Evolutionary conservation across 2,113 vertebrate species (phyloP).

Genomic region (Sterna hirundo): DNA sequence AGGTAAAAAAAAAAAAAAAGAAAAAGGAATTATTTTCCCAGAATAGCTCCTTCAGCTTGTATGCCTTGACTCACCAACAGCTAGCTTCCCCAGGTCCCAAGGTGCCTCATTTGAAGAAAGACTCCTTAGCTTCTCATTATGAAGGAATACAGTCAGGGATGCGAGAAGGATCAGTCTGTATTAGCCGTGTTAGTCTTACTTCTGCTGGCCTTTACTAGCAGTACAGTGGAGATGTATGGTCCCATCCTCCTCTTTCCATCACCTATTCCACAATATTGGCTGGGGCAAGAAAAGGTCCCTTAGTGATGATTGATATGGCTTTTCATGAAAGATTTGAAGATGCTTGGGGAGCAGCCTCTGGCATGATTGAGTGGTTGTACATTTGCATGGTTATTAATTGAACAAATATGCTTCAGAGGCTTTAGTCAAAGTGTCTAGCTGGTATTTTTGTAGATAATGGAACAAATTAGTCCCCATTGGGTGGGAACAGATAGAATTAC

Average conservation of each 20-base stretch:
- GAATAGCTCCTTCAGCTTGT: neutral
- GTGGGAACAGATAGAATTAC: conserved; percentile 13
- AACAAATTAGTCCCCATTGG: conserved; percentile 23
- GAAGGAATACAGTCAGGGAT: neutral
- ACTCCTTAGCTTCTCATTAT: neutral
- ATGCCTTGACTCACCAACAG: neutral
- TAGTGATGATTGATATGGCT: neutral
- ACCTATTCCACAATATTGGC: neutral
- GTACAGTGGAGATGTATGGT: neutral
- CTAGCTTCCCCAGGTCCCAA: neutral
- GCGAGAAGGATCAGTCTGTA: neutral
- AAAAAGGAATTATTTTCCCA: neutral
- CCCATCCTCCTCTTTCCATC: neutral
- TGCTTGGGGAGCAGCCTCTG: neutral
- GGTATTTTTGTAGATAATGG: conserved; percentile 36
- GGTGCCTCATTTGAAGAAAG: neutral
- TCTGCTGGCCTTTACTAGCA: neutral
- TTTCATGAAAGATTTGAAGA: neutral
- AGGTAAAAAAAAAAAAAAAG: neutral
- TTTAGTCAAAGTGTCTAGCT: neutral
- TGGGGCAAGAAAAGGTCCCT: neutral
- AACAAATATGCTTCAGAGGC: neutral
- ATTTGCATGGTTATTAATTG: conserved; percentile 21
- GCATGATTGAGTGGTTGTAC: neutral
- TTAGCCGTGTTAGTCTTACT: neutral